Percentiles rank a stretch among this genome's conserved stretches.
phyloP scores from a whole-genome alignment of 2,113 vertebrate genomes.

The Murina feae region DNA sequence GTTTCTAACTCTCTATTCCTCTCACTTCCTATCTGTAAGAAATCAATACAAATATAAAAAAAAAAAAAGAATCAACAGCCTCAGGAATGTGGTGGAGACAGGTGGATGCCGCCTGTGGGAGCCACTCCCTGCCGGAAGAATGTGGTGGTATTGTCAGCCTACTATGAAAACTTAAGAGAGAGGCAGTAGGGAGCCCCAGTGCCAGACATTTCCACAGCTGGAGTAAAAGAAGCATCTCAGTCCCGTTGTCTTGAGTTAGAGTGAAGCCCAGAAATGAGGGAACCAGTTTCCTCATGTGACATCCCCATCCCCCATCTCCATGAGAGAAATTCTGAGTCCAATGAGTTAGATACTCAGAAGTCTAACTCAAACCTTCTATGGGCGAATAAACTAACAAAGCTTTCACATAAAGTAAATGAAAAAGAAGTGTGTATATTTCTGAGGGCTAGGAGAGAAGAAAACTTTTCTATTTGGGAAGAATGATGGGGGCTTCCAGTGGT shows the following conservation, averaged over 20 bases:
- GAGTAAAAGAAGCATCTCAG: neutral
- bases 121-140: neutral
- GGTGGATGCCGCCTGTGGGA: neutral
- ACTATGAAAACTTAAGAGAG: neutral
- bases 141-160: neutral
- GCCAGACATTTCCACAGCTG: neutral
- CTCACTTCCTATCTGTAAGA: too few relatives aligned
- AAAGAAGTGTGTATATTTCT: neutral
- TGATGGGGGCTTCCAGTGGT: neutral
- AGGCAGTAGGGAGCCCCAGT: neutral
- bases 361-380: neutral
- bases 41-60: too few relatives aligned
- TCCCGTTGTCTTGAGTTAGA: neutral
- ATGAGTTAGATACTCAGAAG: neutral
- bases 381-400: neutral
- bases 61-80: too few relatives aligned
- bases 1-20: too few relatives aligned
- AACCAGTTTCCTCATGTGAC: neutral
- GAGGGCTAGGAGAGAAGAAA: neutral
- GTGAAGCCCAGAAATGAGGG: neutral
- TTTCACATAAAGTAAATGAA: neutral
- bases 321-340: neutral
- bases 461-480: neutral
- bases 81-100: neutral
- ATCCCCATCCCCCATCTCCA: too few relatives aligned